A percentile compares a stretch with the other conserved stretches of the same genome.
Conservation (phyloP, 2,888 invertebrate species). For the Dimorphilus gyrociliatus region DNA sequence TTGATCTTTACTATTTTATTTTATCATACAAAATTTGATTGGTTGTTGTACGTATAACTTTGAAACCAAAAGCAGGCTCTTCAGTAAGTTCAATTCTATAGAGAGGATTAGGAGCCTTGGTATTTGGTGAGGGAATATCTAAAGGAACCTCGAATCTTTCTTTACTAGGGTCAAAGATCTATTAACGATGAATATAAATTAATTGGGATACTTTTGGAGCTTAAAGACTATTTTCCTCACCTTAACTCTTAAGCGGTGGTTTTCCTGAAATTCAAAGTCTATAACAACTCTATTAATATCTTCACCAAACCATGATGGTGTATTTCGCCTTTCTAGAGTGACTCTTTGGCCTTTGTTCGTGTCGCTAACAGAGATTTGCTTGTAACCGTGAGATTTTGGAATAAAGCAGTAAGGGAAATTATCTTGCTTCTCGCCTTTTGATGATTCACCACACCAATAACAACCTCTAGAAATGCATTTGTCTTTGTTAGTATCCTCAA, state of each 20-base stretch:
- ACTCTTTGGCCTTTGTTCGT: conserved; percentile 7
- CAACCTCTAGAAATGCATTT: conserved; percentile 1
- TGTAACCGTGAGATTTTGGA: conserved; percentile 1
- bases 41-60: conserved; percentile 12
- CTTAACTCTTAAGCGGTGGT: conserved; percentile 12
- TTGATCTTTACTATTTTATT: no score
- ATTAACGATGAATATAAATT: no score
- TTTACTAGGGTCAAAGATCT: conserved; percentile 6
- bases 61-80: conserved; percentile 15
- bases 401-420: background rate
- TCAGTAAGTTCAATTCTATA: conserved; percentile 14
- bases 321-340: conserved; percentile 5
- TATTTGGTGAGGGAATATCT: conserved; percentile 2
- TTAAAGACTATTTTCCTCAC: conserved; percentile 4
- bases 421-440: no score
- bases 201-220: no score
- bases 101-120: conserved; percentile 8
- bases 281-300: conserved; percentile 5
- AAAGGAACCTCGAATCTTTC: conserved; percentile 7
- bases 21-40: no score
- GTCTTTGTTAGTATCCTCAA: background rate
- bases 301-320: conserved; percentile 7
- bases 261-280: conserved; percentile 11
- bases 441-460: background rate
- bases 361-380: conserved; percentile 2